Evolutionary conservation across 2,888 invertebrate genomes (phyloP), one percentile per base, ranked within the genome.

Genomic region (Macropis europaea): DNA sequence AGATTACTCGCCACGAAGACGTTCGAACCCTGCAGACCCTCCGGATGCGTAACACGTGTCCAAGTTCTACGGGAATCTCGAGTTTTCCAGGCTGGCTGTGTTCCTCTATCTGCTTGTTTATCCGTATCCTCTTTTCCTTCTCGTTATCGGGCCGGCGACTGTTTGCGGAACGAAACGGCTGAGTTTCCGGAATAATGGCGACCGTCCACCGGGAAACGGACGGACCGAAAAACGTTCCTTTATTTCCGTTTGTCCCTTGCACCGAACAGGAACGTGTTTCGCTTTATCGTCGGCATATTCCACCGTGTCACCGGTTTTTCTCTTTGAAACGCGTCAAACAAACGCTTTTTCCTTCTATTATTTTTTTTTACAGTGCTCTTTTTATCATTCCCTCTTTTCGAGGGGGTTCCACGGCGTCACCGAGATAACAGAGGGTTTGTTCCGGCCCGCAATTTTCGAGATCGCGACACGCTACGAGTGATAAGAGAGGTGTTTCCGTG

Each of bases 1-100:
- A 53, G 61, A 63, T 59, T 60, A 40, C 34, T 30, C 40, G 34
- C 52, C 38, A 67, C 50, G 22, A 22, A 22, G 24, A 32, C 7
- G n/a, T n/a, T 7, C 28, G 19, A n/a, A 19, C 26, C 9, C 7
- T 24, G 17, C 42, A 22, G 9, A 48, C 50, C 50, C 43, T 24
- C 42, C 60, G 54, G 50, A 50, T 56, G 61, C 54, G 54, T 52
- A 57, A 62, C 77, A 69, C 68, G 50, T 71, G 57, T 66, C 68
- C 38, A 40, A 28, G 62, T 53, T 40, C 34, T 26, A 4, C 48
- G 52, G 63, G 71, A 60, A 70, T 68, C 69, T 54, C 47, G 59
- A 36, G 26, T 48, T 32, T 53, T 53, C 50, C 45, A n/a, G n/a
- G n/a, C n/a, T n/a, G 32, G 13, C 34, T 22, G 11, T 4, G 43